These are phyloP conservation scores for Siniperca knerii DNA, from an alignment of 2,113 vertebrate genomes.

Conservation along the genomic window DNA sequence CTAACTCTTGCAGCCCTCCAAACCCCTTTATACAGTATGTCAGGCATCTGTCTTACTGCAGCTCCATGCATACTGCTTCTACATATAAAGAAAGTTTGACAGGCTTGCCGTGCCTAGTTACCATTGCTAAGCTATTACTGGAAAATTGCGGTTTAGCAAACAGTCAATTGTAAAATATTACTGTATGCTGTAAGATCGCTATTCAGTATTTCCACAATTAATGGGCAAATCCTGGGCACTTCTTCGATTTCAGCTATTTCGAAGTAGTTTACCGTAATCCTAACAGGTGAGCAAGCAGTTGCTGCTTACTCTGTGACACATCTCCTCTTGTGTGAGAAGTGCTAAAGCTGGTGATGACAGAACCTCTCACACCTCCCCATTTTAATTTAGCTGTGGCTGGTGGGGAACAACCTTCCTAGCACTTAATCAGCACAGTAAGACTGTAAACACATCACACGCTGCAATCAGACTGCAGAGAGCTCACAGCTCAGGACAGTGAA, in stretches of 20 bases:
- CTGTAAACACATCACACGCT: constrained; percentile 64
- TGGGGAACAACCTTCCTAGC: constrained; percentile 49
- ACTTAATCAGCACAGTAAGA: constrained; percentile 55
- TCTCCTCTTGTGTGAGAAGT: constrained; percentile 25
- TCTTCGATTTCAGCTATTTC: constrained; percentile 21
- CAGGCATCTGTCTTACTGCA: not conserved
- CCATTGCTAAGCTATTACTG: not conserved
- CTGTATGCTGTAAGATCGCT: not conserved
- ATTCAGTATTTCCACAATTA: not conserved
- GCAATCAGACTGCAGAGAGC: constrained; percentile 52
- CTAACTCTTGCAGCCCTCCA: no score
- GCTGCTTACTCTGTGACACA: constrained; percentile 48
- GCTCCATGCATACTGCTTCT: not conserved
- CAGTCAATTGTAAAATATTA: not conserved
- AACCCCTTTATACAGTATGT: not conserved
- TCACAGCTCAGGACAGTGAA: constrained; percentile 39
- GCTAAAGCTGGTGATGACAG: constrained; percentile 59
- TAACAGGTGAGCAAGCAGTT: constrained; percentile 24
- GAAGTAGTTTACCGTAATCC: constrained; percentile 12
- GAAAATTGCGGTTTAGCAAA: not conserved
- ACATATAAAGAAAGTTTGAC: not conserved
- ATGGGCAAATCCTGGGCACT: not conserved
- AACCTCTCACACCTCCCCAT: constrained; percentile 54
- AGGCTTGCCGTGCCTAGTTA: not conserved
- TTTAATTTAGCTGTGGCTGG: constrained; percentile 64